phyloP scores from a whole-genome alignment of 2,113 vertebrate genomes.

The Eubucco bourcierii region DNA sequence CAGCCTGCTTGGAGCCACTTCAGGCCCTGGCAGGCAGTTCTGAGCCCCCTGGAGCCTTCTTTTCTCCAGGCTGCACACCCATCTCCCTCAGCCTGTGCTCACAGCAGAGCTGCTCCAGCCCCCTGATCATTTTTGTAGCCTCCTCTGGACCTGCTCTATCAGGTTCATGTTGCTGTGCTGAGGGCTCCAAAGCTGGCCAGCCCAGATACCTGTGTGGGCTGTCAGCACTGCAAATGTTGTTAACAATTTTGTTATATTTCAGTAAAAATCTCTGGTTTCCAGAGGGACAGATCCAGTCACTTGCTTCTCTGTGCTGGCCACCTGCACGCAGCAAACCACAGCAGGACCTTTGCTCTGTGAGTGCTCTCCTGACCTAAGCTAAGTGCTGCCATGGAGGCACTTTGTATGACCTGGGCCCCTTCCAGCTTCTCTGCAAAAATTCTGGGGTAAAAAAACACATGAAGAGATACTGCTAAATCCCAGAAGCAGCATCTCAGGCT shows the following conservation, averaged over 20 bases:
- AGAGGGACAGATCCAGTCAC: not conserved
- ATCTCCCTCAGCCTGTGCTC: too few relatives aligned
- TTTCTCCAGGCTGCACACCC: too few relatives aligned
- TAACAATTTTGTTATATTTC: not conserved
- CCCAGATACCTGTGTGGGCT: too few relatives aligned
- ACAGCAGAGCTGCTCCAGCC: too few relatives aligned
- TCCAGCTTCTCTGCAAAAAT: conserved; percentile 7
- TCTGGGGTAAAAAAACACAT: not conserved
- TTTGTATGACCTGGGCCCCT: not conserved
- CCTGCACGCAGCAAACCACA: not conserved
- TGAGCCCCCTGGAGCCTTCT: too few relatives aligned
- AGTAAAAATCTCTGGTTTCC: not conserved
- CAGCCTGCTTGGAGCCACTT: too few relatives aligned
- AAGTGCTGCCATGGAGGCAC: not conserved
- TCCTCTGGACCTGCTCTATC: too few relatives aligned
- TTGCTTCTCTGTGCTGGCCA: not conserved
- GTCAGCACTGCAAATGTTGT: not conserved
- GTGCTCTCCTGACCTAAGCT: not conserved
- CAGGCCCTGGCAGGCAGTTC: too few relatives aligned
- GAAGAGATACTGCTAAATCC: not conserved
- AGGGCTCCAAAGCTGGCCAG: too few relatives aligned
- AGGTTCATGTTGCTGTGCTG: too few relatives aligned
- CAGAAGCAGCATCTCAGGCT: not conserved
- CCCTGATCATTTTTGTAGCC: too few relatives aligned
- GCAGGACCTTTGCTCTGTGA: not conserved